These are phyloP conservation scores for Nycteola revayana DNA, from an alignment of 2,888 invertebrate genomes.

Conservation along the genomic window DNA sequence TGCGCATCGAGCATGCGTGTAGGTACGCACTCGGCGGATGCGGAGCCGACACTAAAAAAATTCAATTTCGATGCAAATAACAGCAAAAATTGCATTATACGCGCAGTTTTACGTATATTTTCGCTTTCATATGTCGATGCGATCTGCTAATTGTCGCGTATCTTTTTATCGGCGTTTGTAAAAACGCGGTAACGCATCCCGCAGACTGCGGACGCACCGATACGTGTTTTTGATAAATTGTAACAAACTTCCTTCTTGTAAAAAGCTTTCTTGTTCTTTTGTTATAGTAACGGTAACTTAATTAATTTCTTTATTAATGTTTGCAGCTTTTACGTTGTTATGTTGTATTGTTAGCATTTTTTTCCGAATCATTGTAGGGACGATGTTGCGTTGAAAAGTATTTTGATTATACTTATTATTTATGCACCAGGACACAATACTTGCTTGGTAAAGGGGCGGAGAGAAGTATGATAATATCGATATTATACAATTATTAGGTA, in stretches of 20 bases:
- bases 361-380: no score
- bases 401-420: no score
- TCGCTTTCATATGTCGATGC: conserved; percentile 60
- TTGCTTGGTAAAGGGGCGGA: no score
- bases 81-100: conserved; percentile 58
- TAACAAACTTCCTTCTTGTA: conserved; percentile 28
- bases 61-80: conserved; percentile 70
- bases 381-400: no score
- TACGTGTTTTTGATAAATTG: conserved; percentile 49
- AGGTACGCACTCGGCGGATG: conserved; percentile 51
- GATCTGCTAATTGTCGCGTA: conserved; percentile 61
- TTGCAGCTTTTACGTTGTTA: background rate
- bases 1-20: conserved; percentile 68
- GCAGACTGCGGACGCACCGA: conserved; percentile 33
- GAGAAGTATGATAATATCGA: no score
- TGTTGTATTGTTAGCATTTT: no score
- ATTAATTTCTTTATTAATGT: background rate
- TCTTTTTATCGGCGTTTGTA: conserved; percentile 47
- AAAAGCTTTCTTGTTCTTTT: conserved; percentile 10
- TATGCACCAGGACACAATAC: no score
- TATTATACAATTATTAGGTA: no score
- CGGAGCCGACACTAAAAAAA: conserved; percentile 51
- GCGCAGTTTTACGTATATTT: conserved; percentile 37
- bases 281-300: background rate
- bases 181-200: conserved; percentile 72